Percentiles rank a stretch among this genome's conserved stretches.
Conservation (phyloP, 2,113 vertebrate species). For the Parotia lawesii region DNA sequence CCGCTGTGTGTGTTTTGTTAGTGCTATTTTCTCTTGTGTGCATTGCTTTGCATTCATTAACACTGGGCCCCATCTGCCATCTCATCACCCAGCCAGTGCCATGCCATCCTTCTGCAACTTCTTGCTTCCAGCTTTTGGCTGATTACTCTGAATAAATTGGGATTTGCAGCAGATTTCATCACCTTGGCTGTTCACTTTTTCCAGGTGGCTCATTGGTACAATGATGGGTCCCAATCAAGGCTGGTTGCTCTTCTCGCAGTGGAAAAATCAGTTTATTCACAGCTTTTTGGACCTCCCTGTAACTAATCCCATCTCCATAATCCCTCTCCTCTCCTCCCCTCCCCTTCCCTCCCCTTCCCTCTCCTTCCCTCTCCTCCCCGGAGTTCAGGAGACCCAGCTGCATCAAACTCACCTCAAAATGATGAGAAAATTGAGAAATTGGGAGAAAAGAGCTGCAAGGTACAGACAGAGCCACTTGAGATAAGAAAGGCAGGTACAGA, state of each 20-base stretch:
- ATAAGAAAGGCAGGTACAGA: background rate
- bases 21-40: constrained; percentile 43
- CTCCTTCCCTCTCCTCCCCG: too few species aligned
- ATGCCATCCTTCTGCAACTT: background rate
- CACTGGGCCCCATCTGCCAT: constrained; percentile 47
- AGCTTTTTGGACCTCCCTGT: background rate
- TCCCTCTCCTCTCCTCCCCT: background rate
- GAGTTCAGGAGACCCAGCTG: background rate
- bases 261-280: background rate
- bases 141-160: background rate
- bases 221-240: background rate
- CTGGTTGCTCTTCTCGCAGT: background rate
- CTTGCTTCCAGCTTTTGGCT: background rate
- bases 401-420: background rate
- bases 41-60: constrained; percentile 63
- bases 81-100: constrained; percentile 17
- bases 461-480: background rate
- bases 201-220: background rate
- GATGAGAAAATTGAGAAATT: background rate
- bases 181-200: background rate
- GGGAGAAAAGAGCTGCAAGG: background rate
- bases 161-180: background rate
- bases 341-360: too few species aligned
- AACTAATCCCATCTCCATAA: background rate
- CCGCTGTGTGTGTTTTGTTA: constrained; percentile 28